A percentile compares a stretch with the other conserved stretches of the same genome.
Evolutionary conservation across 2,888 invertebrate species (phyloP).

Genomic region (Hydroisotoma schaefferi): DNA sequence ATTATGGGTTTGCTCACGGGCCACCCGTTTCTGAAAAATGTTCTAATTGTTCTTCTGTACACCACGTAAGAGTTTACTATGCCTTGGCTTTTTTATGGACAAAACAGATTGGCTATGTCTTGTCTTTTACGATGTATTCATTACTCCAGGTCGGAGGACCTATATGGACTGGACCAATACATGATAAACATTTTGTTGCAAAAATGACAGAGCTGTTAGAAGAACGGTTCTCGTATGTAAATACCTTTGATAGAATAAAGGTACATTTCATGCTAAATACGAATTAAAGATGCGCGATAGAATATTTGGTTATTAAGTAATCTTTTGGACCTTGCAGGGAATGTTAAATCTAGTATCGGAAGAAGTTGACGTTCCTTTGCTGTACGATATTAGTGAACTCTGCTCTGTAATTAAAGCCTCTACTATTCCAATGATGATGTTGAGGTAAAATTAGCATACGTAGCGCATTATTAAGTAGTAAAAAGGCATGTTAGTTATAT

Average conservation of each 20-base stretch:
- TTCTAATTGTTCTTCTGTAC: constrained; percentile 68
- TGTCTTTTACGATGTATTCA: background rate
- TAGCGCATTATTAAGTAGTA: no score
- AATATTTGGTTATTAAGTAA: background rate
- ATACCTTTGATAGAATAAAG: constrained; percentile 70
- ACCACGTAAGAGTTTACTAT: constrained; percentile 61
- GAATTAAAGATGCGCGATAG: background rate
- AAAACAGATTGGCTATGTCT: background rate
- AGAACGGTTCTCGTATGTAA: constrained; percentile 55
- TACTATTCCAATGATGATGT: constrained; percentile 65
- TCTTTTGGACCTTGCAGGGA: constrained; percentile 58
- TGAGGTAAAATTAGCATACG: constrained; percentile 59
- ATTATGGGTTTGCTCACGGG: constrained; percentile 66
- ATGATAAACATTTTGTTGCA: constrained; percentile 71
- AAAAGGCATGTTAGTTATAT: background rate
- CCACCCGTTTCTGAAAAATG: constrained; percentile 68
- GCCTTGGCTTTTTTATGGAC: constrained; percentile 2
- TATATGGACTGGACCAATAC: constrained; percentile 85
- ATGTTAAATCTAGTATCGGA: constrained; percentile 75
- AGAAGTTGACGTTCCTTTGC: constrained; percentile 85
- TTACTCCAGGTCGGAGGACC: constrained; percentile 78
- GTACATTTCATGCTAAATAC: constrained; percentile 17
- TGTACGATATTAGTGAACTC: constrained; percentile 76
- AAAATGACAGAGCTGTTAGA: constrained; percentile 58
- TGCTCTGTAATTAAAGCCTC: constrained; percentile 68